phyloP scores from a whole-genome alignment of 2,797 vertebrate species.

The Hipposideros larvatus region DNA sequence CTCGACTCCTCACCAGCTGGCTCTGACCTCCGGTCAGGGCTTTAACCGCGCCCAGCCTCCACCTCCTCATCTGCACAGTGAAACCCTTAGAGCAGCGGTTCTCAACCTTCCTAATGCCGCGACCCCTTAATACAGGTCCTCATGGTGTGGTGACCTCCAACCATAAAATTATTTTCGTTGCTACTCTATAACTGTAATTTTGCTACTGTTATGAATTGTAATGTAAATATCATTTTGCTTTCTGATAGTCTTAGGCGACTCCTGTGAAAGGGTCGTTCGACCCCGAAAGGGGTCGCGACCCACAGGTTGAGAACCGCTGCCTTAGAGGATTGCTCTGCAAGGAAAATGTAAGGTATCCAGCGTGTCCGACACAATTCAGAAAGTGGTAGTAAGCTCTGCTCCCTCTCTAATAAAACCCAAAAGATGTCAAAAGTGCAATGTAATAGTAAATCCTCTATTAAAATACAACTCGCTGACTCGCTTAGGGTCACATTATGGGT shows the following conservation, averaged over 20 bases:
- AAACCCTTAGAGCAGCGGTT: background rate
- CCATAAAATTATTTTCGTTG: too few species aligned
- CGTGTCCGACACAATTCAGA: background rate
- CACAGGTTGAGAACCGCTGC: too few species aligned
- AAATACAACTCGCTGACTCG: background rate
- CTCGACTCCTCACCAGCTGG: background rate
- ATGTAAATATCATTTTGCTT: too few species aligned
- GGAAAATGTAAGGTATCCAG: background rate
- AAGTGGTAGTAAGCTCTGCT: background rate
- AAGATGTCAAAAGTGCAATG: background rate
- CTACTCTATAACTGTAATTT: too few species aligned
- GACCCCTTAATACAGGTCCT: too few species aligned
- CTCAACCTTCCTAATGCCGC: too few species aligned
- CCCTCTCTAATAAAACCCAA: background rate
- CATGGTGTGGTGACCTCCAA: too few species aligned
- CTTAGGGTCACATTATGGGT: background rate
- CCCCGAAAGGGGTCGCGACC: too few species aligned
- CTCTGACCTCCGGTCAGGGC: background rate
- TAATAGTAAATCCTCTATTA: background rate
- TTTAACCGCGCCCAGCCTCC: background rate
- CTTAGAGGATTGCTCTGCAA: background rate
- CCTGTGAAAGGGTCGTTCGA: too few species aligned
- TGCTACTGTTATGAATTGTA: too few species aligned
- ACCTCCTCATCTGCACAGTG: background rate
- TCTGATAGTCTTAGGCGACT: too few species aligned